Evolutionary conservation across 2,113 vertebrate species (phyloP), one percentile per base, ranked within the genome.

Genomic region (Prolemur simus): DNA sequence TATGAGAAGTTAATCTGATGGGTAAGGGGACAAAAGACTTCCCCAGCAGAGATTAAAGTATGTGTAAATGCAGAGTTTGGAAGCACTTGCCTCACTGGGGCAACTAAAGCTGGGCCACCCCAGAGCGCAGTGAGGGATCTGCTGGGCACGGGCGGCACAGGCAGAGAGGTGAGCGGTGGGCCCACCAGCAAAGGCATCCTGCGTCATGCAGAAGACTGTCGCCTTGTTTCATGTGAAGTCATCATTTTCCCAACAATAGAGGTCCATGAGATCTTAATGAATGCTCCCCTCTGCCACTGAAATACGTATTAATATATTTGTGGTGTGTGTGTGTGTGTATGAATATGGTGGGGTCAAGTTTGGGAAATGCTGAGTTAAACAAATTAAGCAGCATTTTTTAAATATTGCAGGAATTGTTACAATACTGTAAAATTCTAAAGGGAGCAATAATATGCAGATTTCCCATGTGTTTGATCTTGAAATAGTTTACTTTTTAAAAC

Each of bases 401-500:
- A 58, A 74, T 27, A 60, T 27, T 87, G 20, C 32, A 91, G 39
- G 37, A 74, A 49, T 81, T 29, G 8, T 74, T 68, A 69, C 11
- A n/a, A 10, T 49, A 60, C 11, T 76, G 9, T 47, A 76, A 91
- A 94, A 76, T 3, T 49, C 37, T 39, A 74, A 82, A 34, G 29
- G 8, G 32, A 54, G 54, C 80, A 58, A 29, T 64, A 58, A 76
- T 15, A 45, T 17, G 13, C 12, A 74, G n/a, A 91, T 95, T 77
- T 91, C 15, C 21, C 45, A 64, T 20, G 17, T 25, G 10, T 78
- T 94, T 83, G 37, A 56, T 76, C 37, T 94, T 32, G 82, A 13
- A 64, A 29, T 78, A 15, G 9, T 23, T 89, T 96, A 73, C 66
- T 10, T 89, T 96, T 78, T 7, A n/a, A n/a, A 87, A 76, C 17